Base-by-base conservation (phyloP, 2,888 invertebrate species). In the Cantharis lateralis region DNA sequence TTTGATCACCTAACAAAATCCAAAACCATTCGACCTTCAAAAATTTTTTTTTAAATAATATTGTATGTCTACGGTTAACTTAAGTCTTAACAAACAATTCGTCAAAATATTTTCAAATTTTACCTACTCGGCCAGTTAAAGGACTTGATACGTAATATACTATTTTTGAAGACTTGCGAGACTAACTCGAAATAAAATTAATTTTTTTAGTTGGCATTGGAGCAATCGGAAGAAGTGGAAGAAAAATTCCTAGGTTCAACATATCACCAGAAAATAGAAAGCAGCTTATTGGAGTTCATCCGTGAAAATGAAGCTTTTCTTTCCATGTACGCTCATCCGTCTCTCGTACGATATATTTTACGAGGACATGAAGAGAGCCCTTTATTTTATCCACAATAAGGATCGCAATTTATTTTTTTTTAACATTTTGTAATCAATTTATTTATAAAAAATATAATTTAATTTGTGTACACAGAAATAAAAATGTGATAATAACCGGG, bases 291-390 rank as follows among this genome's bases (percentile, higher is more conserved):
- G 74, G 83, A 86, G 15, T 88, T 87, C 78, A 81, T 88, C 16
- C 81, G 83, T 24, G 81, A 83, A 4, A 84, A 88, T 73, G 63
- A 83, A 13, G 81, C 76, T 15, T 82, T 84, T 76, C 80, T 89
- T 16, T 86, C 88, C 0, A 87, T 88, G 87, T 89, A 88, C 77
- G 88, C 87, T 0, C 86, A 87, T 80, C 88, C 87, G 0, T 74
- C 82, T 10, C 78, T 86, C 5, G 82, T 87, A 13, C 84, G 85
- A 28, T 79, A 81, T 16, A 82, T 88, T 15, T 71, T 87, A 62
- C 82, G 83, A 48, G 85, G 85, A 32, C 85, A 82, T 70, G 83
- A 85, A 72, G 83, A 82, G 11, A 88, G 87, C 79, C 86, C 86
- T 1, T 76, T 87, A 77, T 88, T 87, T 79, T 70, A 78, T 28